These are phyloP conservation scores for Sarcophilus harrisii DNA, from an alignment of 2,797 vertebrate genomes.

Conservation along the genomic window DNA sequence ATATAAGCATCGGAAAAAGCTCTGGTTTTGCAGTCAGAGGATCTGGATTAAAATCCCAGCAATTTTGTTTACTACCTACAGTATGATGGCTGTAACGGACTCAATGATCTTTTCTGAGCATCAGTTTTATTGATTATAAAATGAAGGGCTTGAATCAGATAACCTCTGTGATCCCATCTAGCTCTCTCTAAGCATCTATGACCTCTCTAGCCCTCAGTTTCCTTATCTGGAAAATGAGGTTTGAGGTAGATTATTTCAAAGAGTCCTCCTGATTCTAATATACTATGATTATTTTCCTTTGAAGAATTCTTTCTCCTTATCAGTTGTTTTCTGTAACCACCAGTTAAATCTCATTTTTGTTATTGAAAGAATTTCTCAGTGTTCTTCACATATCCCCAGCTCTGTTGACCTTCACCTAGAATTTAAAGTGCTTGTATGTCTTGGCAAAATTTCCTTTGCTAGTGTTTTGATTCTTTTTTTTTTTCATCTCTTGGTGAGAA, in stretches of 20 bases:
- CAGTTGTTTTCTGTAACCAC: conserved; percentile 18
- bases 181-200: not conserved
- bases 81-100: not conserved
- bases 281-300: not conserved
- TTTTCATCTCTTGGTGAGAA: not conserved
- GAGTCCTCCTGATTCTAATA: not conserved
- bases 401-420: conserved; percentile 19
- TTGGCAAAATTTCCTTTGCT: not conserved
- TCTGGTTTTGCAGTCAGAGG: not conserved
- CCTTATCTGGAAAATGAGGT: not conserved
- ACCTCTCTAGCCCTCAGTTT: not conserved
- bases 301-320: not conserved
- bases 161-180: not conserved
- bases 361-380: not conserved
- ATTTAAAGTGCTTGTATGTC: not conserved
- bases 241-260: not conserved
- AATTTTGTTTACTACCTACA: not conserved
- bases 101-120: not conserved
- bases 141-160: not conserved
- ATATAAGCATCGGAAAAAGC: too few relatives aligned
- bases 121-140: not conserved
- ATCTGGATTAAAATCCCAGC: not conserved
- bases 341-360: conserved; percentile 8
- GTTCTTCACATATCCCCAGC: conserved; percentile 11
- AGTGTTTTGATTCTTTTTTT: not conserved